Percentiles rank a stretch among this genome's conserved stretches.
phyloP scores from a whole-genome alignment of 2,797 vertebrate species.

The Melanotaenia pygmaea region DNA sequence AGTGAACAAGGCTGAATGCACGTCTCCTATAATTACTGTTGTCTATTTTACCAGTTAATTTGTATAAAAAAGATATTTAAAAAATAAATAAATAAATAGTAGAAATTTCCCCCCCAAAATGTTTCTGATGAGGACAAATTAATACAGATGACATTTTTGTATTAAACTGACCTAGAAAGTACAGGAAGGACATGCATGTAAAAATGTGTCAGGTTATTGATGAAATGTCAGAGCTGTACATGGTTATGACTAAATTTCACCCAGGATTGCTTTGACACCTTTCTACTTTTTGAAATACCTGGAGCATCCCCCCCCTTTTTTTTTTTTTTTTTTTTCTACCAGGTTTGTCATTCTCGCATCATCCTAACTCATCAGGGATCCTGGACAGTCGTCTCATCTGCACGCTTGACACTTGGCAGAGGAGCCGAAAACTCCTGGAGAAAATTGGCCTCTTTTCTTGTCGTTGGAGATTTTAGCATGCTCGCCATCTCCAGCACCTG shows the following conservation, averaged over 20 bases:
- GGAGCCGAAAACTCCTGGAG: constrained; percentile 54
- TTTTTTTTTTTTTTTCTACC: constrained; percentile 46
- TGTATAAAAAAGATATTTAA: background rate
- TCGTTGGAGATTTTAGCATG: constrained; percentile 52
- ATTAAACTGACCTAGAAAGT: too few species aligned
- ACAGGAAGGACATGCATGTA: too few species aligned
- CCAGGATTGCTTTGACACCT: constrained; percentile 55
- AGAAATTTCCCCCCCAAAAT: too few species aligned
- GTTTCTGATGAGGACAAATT: too few species aligned
- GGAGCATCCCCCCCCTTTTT: constrained; percentile 8
- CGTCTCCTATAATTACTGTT: too few species aligned
- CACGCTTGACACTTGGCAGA: constrained; percentile 40
- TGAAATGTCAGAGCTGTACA: constrained; percentile 12
- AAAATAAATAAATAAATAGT: too few species aligned
- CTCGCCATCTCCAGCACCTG: constrained; percentile 56
- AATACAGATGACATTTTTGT: too few species aligned
- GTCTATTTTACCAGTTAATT: too few species aligned
- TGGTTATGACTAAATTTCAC: constrained; percentile 23
- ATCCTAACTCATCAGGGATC: constrained; percentile 53
- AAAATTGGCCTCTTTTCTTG: constrained; percentile 62
- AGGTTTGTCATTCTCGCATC: constrained; percentile 37
- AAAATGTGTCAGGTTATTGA: too few species aligned
- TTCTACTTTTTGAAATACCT: constrained; percentile 37
- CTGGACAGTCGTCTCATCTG: constrained; percentile 47
- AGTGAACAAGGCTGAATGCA: too few species aligned